phyloP scores from a whole-genome alignment of 2,797 vertebrate genomes.

The Cygnus olor region DNA sequence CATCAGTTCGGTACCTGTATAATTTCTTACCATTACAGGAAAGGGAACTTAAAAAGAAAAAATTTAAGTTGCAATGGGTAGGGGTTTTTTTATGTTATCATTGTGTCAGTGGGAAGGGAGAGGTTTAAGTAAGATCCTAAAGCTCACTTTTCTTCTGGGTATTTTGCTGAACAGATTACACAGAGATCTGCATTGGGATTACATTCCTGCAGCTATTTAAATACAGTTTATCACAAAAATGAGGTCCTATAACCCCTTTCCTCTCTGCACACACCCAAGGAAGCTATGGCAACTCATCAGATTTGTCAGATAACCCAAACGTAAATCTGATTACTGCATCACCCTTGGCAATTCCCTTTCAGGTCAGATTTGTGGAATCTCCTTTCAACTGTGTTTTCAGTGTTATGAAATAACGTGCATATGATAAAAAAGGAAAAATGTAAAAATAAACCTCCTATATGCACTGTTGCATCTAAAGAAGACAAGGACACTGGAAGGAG shows the following conservation, averaged over 20 bases:
- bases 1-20: neutral
- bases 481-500: neutral
- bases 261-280: neutral
- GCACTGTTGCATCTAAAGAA: neutral
- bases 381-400: neutral
- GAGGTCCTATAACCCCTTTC: neutral
- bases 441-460: neutral
- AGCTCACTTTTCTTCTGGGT: neutral
- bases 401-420: neutral
- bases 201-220: constrained; percentile 39
- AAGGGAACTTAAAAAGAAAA: neutral
- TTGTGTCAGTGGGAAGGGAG: neutral
- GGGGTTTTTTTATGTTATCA: neutral
- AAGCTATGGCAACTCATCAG: constrained; percentile 34
- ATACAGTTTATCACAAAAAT: constrained; percentile 33
- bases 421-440: neutral
- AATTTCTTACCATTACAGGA: neutral
- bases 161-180: neutral
- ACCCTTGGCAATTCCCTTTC: neutral
- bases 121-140: constrained; percentile 13
- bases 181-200: neutral
- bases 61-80: neutral
- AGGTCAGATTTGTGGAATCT: neutral
- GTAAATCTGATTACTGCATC: constrained; percentile 21
- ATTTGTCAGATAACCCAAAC: constrained; percentile 38